These are phyloP conservation scores for Noctua janthe DNA, from an alignment of 2,888 invertebrate species.

Conservation along the genomic window DNA sequence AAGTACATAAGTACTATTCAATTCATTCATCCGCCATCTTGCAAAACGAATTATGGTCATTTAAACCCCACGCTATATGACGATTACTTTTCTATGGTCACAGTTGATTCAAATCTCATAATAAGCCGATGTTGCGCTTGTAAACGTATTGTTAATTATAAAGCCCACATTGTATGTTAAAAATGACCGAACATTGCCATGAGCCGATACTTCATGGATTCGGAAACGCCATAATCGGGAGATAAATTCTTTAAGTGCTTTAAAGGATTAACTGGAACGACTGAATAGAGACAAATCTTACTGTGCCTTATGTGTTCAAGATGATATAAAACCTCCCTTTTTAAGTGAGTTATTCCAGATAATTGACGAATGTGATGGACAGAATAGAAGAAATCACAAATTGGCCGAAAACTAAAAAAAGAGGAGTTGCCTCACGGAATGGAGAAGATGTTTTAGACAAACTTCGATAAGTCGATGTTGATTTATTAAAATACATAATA, in stretches of 20 bases:
- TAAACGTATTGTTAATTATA: not conserved
- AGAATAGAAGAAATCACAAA: not conserved
- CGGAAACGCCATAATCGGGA: not conserved
- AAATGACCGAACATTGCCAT: not conserved
- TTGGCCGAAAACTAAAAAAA: not conserved
- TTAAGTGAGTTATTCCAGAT: not conserved
- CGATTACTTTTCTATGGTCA: not conserved
- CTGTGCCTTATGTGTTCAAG: not conserved
- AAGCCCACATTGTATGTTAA: not conserved
- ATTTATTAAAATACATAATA: conserved; percentile 27
- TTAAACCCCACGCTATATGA: not conserved
- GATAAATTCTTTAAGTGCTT: not conserved
- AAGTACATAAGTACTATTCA: not conserved
- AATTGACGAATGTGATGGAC: not conserved
- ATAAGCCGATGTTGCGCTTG: not conserved
- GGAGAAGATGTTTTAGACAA: not conserved
- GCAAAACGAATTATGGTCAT: not conserved
- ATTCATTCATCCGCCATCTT: not conserved
- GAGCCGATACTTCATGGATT: not conserved
- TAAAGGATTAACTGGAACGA: not conserved
- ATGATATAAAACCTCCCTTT: not conserved
- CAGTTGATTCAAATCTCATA: not conserved
- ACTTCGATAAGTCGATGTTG: not conserved
- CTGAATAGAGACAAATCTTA: not conserved
- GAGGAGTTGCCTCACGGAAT: not conserved